Evolutionary conservation across 2,888 invertebrate genomes (phyloP), one percentile per base, ranked within the genome.

Genomic region (Sabellastarte sp.): DNA sequence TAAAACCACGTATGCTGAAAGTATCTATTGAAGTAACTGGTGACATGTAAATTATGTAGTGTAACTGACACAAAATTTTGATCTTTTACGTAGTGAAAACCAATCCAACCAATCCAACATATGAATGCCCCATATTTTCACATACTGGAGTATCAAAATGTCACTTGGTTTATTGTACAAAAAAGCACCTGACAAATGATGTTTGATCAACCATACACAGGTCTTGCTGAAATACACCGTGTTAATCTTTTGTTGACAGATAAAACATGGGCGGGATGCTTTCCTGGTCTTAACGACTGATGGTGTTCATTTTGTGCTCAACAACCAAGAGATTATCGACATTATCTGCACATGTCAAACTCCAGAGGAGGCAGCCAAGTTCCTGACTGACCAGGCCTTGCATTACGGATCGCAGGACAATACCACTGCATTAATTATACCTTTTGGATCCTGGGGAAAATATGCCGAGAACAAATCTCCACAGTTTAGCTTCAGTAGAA

Each of bases 341-440:
- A 79, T 84, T 57, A 78, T 85, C 28, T 79, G 80, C 61, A 80
- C 79, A 63, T 84, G 84, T 69, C 74, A 77, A 15, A 80, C 79
- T 52, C 85, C 87, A 0, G 66, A 77, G 30, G 84, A 85, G 60
- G 86, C 85, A 20, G 86, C 86, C 3, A 74, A 78, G 15, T 76
- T 83, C 53, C 72, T 86, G 2, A 82, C 84, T 1, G 87, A 86
- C 69, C 84, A 86, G 75, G 86, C 87, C 1, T 76, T 86, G 63
- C 84, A 85, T 63, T 87, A 84, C 75, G 85, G 85, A 3, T 85
- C 86, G 2, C 85, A 86, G 65, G 87, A 87, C 76, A 87, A 87
- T 74, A 78, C 83, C 41, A 85, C 86, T 1, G 84, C 84, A 30
- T 69, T 87, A 20, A 80, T 87, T 20, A 76, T 87, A 3, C 87